Evolutionary conservation across 2,113 vertebrate species (phyloP), one percentile per base, ranked within the genome.

Genomic region (Boleophthalmus pectinirostris): DNA sequence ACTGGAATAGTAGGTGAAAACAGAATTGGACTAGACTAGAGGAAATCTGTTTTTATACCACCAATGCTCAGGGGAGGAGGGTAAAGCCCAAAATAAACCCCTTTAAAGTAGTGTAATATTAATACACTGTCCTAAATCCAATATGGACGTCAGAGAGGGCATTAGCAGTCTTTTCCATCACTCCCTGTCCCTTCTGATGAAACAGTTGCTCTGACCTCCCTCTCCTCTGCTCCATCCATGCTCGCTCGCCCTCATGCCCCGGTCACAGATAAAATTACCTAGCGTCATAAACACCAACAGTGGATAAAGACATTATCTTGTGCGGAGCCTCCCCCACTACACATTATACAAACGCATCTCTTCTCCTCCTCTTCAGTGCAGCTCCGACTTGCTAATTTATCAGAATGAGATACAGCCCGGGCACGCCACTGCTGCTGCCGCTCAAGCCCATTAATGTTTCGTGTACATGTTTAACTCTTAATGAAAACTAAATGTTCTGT

Each of bases 401-500:
- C 90, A 93, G 87, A 68, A 76, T 86, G 90, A 88, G 88, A 89
- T 84, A 91, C 86, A 84, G 56, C 83, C 63, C 81, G 82, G 77
- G 83, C 86, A 75, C 71, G 74, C 75, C 76, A 56, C 79, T 58
- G 80, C 82, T 58, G 85, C 80, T 56, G 79, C 82, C 74, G 65
- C 84, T 89, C 91, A 93, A 93, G 91, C 89, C 90, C 75, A 86
- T 91, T 94, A 94, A 93, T 92, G 91, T 91, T 90, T 87, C 89
- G 75, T 92, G 93, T 93, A 91, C 91, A 88, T 90, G 87, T 94
- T 93, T 92, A 93, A 93, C 91, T 93, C 92, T 92, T 94, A 94
- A 94, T 94, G 93, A 93, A 94, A 94, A 92, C 90, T 90, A 93
- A 94, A 93, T 94, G 93, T 93, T 93, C 91, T 93, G 93, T 93